Conservation (phyloP, 2,113 vertebrate species). For the Isurus oxyrinchus region DNA sequence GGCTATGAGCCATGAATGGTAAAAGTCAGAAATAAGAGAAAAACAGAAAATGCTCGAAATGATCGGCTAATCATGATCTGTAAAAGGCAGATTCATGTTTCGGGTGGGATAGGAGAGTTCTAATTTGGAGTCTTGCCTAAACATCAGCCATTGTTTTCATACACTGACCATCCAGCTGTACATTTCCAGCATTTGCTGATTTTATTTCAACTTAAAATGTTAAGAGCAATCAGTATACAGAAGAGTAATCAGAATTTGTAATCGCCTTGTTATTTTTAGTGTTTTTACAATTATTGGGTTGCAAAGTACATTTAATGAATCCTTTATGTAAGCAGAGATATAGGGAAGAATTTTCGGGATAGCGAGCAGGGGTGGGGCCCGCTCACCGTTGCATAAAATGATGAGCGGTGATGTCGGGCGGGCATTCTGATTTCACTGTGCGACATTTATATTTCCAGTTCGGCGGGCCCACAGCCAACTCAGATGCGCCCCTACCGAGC, state of each 20-base stretch:
- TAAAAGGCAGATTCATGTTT: neutral
- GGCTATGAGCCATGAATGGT: neutral
- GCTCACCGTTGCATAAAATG: too few relatives aligned
- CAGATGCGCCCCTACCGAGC: too few relatives aligned
- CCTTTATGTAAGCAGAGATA: neutral
- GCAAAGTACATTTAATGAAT: neutral
- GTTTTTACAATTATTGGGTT: neutral
- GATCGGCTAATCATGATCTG: neutral
- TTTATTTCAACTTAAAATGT: neutral
- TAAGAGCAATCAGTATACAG: neutral
- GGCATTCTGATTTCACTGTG: too few relatives aligned
- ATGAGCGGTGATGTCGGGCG: too few relatives aligned
- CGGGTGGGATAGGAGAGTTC: neutral
- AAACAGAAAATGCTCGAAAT: neutral
- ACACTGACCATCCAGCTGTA: neutral
- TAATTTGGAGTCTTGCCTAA: neutral
- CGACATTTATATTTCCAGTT: too few relatives aligned
- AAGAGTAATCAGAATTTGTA: neutral
- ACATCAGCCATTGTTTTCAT: neutral
- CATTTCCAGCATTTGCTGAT: neutral
- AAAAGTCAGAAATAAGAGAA: neutral
- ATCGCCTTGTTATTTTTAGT: neutral
- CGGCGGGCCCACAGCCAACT: too few relatives aligned
- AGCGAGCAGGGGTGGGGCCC: too few relatives aligned
- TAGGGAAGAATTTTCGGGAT: too few relatives aligned